A percentile compares a stretch with the other conserved stretches of the same genome.
These are phyloP conservation scores for Myxocyprinus asiaticus DNA, from an alignment of 2,113 vertebrate genomes.

Conservation along the genomic window DNA sequence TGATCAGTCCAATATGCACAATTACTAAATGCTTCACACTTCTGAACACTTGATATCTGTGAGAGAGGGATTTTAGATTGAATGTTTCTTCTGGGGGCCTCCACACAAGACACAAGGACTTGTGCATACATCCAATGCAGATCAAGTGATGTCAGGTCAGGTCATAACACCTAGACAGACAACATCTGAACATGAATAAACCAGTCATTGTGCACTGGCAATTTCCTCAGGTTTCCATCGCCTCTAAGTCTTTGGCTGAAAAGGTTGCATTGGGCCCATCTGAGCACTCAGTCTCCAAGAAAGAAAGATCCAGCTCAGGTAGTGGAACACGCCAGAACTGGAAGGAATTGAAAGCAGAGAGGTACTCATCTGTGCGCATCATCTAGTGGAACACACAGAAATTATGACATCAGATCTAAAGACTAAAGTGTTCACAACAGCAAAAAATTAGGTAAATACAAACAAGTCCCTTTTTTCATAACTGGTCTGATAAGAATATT, in stretches of 20 bases:
- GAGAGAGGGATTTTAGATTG: neutral
- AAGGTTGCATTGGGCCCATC: conserved; percentile 45
- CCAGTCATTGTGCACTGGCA: neutral
- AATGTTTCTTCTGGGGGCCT: neutral
- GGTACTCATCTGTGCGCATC: conserved; percentile 69
- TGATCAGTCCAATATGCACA: neutral
- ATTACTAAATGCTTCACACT: neutral
- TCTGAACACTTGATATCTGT: neutral
- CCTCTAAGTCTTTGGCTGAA: conserved; percentile 66
- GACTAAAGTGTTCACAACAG: neutral
- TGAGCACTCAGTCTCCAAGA: conserved; percentile 69
- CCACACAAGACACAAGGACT: neutral
- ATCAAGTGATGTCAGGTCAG: neutral
- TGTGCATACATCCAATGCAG: neutral
- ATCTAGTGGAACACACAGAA: conserved; percentile 50
- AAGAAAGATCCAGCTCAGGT: conserved; percentile 81
- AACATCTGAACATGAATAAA: neutral
- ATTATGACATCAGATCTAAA: neutral
- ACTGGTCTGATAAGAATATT: too few species aligned
- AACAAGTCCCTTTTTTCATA: too few species aligned
- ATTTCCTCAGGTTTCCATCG: conserved; percentile 87
- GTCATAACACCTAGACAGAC: neutral
- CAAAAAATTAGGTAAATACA: neutral
- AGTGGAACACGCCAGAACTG: conserved; percentile 90
- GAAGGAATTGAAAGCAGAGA: conserved; percentile 85